Base-by-base conservation (phyloP, 23 tunicate species). In the Trididemnum nubilum region DNA sequence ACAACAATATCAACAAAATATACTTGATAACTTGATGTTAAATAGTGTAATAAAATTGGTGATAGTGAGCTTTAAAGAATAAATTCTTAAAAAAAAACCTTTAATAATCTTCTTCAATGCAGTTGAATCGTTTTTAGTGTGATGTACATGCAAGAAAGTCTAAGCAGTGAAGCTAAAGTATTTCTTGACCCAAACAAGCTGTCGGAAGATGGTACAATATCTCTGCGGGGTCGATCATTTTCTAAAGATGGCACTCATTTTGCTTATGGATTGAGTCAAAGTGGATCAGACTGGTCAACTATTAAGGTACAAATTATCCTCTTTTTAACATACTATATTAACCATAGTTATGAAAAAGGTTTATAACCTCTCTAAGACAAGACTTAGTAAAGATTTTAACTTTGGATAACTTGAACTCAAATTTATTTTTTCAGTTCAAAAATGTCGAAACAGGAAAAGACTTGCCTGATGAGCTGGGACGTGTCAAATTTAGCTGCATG, bases 201-300 rank as follows among this genome's bases (percentile, higher is more conserved):
- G 2, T 90, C 99, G 0, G 90, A 90, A 54, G 99, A 95, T 86
- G 99, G 99, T 61, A 95, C 99, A 33, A 54, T 83, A 27, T 88
- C 96, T 31, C 28, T 95, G 70, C 50, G 99, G 39, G 88, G 91
- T 7, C 36, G 54, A 44, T 79, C 89, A 0, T 95, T 90, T 52
- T 49, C 91, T 15, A 77, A 95, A 35, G 92, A 95, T 64, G 99
- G 99, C 2, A 22, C 71, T 26, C 61, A 37, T 69, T 90, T 85
- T 72, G 95, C 96, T 33, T 95, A 89, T 61, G 96, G 99, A 1
- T 51, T 85, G 29, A 89, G 96, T 34, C 37, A 87, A n/a, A 95
- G 95, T 72, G 99, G 99, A 12, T 95, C 99, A 40, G 99, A 95
- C 57, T 95, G 99, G 99, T 66, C 78, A 0, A 90, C 99, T 9